These are phyloP conservation scores for Umimayanthus kanabou DNA, from an alignment of 92 coral and sea anemone genomes.

Conservation along the genomic window DNA sequence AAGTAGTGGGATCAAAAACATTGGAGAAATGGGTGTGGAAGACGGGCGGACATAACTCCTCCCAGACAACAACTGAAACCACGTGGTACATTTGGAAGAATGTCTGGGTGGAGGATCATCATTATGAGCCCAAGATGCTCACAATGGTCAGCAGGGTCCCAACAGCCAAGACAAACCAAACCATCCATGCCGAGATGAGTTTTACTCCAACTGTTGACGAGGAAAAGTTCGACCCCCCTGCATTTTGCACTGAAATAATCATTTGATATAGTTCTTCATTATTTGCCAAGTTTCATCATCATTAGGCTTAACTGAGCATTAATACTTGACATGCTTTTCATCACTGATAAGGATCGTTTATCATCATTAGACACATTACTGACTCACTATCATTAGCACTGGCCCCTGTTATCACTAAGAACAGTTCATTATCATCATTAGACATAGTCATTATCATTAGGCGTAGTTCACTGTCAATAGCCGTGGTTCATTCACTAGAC, in stretches of 20 bases:
- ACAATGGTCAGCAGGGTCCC: background rate
- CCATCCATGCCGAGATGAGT: background rate
- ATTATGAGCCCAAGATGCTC: background rate
- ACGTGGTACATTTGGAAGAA: conserved; percentile 20
- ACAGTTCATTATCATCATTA: background rate
- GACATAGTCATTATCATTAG: background rate
- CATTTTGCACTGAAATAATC: background rate
- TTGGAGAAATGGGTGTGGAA: conserved; percentile 21
- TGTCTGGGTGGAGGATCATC: background rate
- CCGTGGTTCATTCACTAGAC: background rate
- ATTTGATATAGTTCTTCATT: background rate
- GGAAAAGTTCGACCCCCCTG: background rate
- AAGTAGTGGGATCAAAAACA: background rate
- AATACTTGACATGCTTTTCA: too few relatives aligned
- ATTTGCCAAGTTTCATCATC: background rate
- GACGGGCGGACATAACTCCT: background rate
- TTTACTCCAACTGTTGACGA: background rate
- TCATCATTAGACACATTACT: too few relatives aligned
- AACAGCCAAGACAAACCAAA: conserved; percentile 5
- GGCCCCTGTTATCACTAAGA: background rate
- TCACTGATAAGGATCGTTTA: too few relatives aligned
- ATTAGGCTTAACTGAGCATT: background rate
- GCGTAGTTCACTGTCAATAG: background rate
- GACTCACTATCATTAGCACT: background rate
- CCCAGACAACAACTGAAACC: background rate